phyloP scores from a whole-genome alignment of 1,140 invertebrate species.

The Drosophila tropicalis region DNA sequence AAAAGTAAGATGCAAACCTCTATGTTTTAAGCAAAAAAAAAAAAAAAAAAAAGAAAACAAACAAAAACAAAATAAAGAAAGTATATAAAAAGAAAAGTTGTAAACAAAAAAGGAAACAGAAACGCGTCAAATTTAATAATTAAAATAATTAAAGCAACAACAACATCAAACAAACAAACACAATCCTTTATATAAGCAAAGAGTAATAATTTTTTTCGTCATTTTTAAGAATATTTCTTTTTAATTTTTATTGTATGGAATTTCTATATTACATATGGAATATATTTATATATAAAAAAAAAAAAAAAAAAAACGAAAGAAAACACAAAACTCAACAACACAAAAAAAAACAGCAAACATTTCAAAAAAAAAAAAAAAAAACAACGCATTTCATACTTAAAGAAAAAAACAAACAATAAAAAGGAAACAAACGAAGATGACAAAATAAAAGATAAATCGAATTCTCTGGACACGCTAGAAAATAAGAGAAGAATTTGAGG shows the following conservation, averaged over 20 bases:
- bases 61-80: constrained; percentile 39
- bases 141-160: constrained; percentile 46
- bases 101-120: constrained; percentile 56
- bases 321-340: constrained; percentile 26
- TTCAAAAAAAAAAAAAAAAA: constrained; percentile 32
- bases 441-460: constrained; percentile 9
- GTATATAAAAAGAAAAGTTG: constrained; percentile 48
- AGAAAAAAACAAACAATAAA: constrained; percentile 30
- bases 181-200: constrained; percentile 59
- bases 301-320: constrained; percentile 38
- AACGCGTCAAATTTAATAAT: constrained; percentile 66
- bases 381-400: constrained; percentile 54
- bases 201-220: constrained; percentile 53
- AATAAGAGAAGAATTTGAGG: constrained; percentile 37
- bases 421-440: constrained; percentile 10
- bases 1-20: constrained; percentile 63
- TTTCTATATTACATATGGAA: constrained; percentile 72
- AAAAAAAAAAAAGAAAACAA: constrained; percentile 65
- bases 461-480: constrained; percentile 31
- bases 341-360: constrained; percentile 40
- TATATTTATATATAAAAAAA: constrained; percentile 56
- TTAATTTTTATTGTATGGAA: constrained; percentile 62
- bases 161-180: constrained; percentile 39
- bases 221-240: constrained; percentile 59
- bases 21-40: constrained; percentile 70